Evolutionary conservation across 2,113 vertebrate species (phyloP).

Genomic region (Chionis minor): DNA sequence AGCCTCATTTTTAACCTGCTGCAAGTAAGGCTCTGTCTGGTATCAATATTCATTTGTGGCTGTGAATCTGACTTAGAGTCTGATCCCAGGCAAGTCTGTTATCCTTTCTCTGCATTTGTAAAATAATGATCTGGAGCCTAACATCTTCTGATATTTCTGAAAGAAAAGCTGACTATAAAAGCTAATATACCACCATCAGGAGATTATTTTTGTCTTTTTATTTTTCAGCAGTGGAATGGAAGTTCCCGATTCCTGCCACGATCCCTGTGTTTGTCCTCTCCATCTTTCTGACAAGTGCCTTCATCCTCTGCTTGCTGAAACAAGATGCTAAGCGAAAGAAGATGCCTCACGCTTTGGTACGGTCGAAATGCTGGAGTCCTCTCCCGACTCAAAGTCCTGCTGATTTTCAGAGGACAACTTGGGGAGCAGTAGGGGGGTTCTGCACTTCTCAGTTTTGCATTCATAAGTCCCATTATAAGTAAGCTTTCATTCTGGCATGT

Average conservation of each 20-base stretch:
- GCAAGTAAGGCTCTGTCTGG: neutral
- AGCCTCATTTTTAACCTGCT: neutral
- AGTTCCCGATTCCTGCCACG: neutral
- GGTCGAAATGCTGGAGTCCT: neutral
- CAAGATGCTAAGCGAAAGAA: neutral
- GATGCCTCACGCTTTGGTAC: constrained; percentile 47
- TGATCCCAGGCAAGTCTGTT: neutral
- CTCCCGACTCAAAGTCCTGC: neutral
- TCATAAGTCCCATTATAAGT: neutral
- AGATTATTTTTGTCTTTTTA: neutral
- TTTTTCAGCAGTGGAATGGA: neutral
- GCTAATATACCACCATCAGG: neutral
- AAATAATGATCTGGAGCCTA: neutral
- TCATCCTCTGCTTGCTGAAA: neutral
- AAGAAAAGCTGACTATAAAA: neutral
- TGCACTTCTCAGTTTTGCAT: neutral
- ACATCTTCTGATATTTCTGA: neutral
- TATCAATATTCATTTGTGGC: neutral
- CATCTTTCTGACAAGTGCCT: neutral
- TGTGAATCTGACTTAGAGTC: neutral
- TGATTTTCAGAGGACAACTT: neutral
- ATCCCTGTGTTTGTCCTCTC: neutral
- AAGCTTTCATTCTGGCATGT: neutral
- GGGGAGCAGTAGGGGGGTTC: neutral
- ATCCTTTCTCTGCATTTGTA: neutral